phyloP scores from a whole-genome alignment of 2,888 invertebrate species.

The Cantharis lateralis region DNA sequence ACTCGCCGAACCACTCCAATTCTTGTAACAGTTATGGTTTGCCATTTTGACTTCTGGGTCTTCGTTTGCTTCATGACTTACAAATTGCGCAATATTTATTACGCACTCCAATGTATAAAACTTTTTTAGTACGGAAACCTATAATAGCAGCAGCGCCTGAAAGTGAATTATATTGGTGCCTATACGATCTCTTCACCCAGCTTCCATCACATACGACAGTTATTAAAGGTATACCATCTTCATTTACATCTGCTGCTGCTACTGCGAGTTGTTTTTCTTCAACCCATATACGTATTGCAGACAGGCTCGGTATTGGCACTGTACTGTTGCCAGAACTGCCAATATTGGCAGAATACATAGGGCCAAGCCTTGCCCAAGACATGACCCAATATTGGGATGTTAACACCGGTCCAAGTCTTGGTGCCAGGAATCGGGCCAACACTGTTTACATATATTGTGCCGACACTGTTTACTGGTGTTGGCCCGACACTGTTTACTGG shows the following conservation, averaged over 20 bases:
- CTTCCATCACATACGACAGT: neutral
- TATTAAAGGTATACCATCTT: neutral
- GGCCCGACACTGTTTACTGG: no score
- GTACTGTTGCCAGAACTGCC: no score
- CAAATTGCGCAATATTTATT: neutral
- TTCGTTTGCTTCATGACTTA: neutral
- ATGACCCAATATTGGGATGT: no score
- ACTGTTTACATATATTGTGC: no score
- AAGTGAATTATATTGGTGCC: neutral
- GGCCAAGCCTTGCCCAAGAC: no score
- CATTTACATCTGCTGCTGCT: neutral
- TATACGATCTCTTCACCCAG: neutral
- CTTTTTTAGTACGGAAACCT: neutral
- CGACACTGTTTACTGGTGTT: no score
- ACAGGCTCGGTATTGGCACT: no score
- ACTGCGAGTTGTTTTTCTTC: neutral
- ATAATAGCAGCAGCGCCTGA: neutral
- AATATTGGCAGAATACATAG: no score
- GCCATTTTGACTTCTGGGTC: neutral
- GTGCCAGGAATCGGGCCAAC: no score
- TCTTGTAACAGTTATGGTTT: neutral
- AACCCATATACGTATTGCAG: no score
- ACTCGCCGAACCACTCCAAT: neutral
- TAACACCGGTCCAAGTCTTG: no score
- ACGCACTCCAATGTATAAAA: neutral